Evolutionary conservation across 2,113 vertebrate genomes (phyloP), one percentile per base, ranked within the genome.

Genomic region (Vireo altiloquus): DNA sequence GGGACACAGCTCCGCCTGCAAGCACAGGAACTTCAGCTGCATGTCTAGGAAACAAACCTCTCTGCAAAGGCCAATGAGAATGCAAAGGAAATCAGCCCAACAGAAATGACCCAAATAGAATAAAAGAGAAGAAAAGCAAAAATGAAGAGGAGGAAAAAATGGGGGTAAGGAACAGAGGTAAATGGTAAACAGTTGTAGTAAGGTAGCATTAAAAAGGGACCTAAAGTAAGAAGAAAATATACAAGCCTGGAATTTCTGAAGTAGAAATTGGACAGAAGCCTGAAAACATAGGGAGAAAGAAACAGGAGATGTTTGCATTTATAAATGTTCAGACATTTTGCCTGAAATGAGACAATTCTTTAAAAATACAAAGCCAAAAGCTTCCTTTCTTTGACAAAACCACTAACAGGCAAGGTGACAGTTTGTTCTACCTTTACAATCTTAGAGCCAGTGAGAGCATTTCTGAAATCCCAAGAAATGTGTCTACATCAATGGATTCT

Each of bases 191-290:
- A 76, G 44, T 7, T 70, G 47, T 56, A 71, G 33, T 37, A 94
- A 90, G 78, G 53, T 14, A 90, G 90, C 70, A 66, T 70, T 61
- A 83, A 74, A 94, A 92, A 90, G 85, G 92, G 82, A 84, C 80
- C 84, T 90, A 93, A 82, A 84, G 42, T 68, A 96, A 96, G 69
- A 79, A 96, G 87, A 95, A 94, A 95, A 95, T 87, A 94, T 66
- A 90, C 66, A 97, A 92, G 87, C 92, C 93, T 96, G 86, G 70
- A 89, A 95, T 96, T 95, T 96, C 96, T 96, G 95, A 88, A 94
- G 97, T 47, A 92, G 97, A 95, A 80, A 96, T 68, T 89, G 95
- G 94, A 94, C 91, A 95, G 82, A 96, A 90, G 60, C 91, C 90
- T 96, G 90, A 63, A 94, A 91, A 91, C 0, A 21, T 6, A 84